Conservation (phyloP, 2,888 invertebrate species). For the Aporophyla lueneburgensis region DNA sequence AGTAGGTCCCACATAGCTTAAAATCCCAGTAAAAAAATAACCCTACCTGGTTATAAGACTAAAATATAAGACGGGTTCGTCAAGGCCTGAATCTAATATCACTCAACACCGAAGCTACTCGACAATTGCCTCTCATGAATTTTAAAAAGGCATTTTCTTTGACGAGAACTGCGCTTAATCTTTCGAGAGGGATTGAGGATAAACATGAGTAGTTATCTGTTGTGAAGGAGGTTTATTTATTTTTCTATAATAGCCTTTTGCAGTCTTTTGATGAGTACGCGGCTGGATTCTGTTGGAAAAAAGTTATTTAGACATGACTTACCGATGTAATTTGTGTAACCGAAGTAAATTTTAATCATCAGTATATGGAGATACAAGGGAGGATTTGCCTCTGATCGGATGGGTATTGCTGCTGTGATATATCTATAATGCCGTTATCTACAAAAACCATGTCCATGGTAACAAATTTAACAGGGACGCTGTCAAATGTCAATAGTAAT, state of each 20-base stretch:
- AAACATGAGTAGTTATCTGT: constrained; percentile 55
- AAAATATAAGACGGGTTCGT: constrained; percentile 32
- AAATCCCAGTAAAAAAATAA: neutral
- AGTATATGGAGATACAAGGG: no score
- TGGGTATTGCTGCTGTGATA: no score
- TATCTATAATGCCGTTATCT: no score
- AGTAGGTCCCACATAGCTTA: no score
- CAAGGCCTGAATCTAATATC: constrained; percentile 78
- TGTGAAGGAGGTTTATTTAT: constrained; percentile 7
- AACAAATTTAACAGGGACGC: no score
- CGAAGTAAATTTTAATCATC: no score
- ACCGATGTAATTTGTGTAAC: no score
- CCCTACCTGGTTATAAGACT: constrained; percentile 1
- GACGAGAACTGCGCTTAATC: constrained; percentile 77
- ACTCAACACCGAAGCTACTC: constrained; percentile 79
- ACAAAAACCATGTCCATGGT: no score
- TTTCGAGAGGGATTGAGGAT: constrained; percentile 65
- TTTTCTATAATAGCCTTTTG: neutral
- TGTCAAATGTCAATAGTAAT: no score
- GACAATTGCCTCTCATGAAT: constrained; percentile 87
- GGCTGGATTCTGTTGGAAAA: neutral
- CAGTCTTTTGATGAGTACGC: neutral
- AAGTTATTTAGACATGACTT: no score
- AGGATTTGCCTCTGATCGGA: no score
- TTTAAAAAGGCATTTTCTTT: constrained; percentile 86